A percentile compares a stretch with the other conserved stretches of the same genome.
Conservation (phyloP, 2,797 vertebrate species). For the Alcedo atthis region DNA sequence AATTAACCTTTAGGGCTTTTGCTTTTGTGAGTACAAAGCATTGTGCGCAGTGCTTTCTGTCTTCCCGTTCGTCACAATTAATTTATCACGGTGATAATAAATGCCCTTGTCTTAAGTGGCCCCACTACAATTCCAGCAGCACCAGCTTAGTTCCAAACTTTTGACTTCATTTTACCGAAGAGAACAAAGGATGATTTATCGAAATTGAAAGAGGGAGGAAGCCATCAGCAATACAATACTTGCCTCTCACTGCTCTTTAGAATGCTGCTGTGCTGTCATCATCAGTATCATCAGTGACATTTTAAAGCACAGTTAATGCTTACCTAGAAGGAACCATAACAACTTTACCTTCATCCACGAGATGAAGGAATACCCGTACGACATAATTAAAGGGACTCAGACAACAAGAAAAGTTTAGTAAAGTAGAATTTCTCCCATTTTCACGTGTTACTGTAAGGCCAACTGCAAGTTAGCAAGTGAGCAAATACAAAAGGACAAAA, state of each 20-base stretch:
- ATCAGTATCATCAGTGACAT: background rate
- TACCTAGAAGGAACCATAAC: background rate
- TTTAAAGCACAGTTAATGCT: background rate
- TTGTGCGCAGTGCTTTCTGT: constrained; percentile 37
- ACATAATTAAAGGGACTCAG: background rate
- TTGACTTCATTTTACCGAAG: constrained; percentile 18
- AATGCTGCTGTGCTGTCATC: background rate
- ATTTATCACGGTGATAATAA: constrained; percentile 40
- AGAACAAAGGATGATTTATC: constrained; percentile 38
- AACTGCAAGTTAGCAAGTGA: background rate
- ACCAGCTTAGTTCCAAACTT: constrained; percentile 4
- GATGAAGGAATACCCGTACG: background rate
- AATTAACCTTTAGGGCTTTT: constrained; percentile 51
- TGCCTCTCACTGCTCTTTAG: background rate
- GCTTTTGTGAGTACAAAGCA: constrained; percentile 32
- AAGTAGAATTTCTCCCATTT: background rate
- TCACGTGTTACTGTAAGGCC: background rate
- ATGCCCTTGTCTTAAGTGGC: background rate
- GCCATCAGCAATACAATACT: background rate
- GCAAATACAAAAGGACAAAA: background rate
- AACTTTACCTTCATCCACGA: background rate
- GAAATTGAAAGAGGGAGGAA: constrained; percentile 23
- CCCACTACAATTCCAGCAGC: background rate
- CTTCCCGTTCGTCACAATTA: constrained; percentile 4
- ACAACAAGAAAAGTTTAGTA: background rate